A percentile compares a stretch with the other conserved stretches of the same genome.
Conservation (phyloP, 2,888 invertebrate species). For the Parelbella ahira region DNA sequence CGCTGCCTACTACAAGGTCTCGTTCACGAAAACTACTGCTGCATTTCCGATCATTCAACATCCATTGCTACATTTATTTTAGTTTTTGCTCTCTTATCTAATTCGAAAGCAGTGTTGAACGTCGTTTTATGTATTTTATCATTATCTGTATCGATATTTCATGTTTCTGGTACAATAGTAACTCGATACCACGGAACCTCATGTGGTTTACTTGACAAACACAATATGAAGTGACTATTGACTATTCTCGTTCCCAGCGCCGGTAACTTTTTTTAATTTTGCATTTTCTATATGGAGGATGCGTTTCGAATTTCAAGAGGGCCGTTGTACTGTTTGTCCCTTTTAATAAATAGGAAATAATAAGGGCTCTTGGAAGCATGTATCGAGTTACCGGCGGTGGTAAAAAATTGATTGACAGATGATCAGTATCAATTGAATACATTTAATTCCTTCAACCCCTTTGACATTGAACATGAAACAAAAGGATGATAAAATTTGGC, state of each 20-base stretch:
- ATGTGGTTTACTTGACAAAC: slow-evolving; percentile 73
- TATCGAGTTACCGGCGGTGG: slow-evolving; percentile 51
- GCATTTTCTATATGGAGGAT: slow-evolving; percentile 64
- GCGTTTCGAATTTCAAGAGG: slow-evolving; percentile 65
- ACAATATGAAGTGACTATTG: slow-evolving; percentile 79
- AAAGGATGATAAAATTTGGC: slow-evolving; percentile 9
- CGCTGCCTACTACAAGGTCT: slow-evolving; percentile 37
- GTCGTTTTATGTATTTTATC: background rate
- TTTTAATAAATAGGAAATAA: slow-evolving; percentile 59
- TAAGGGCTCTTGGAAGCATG: slow-evolving; percentile 43
- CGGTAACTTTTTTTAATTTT: slow-evolving; percentile 62
- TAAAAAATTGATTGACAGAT: slow-evolving; percentile 55
- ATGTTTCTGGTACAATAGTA: slow-evolving; percentile 43
- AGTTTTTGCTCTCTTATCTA: background rate
- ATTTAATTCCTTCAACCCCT: slow-evolving; percentile 15
- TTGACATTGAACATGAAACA: slow-evolving; percentile 14
- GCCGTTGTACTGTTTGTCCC: slow-evolving; percentile 38
- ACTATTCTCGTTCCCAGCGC: slow-evolving; percentile 72
- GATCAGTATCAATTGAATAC: slow-evolving; percentile 36
- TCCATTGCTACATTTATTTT: slow-evolving; percentile 39
- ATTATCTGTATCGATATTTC: slow-evolving; percentile 26
- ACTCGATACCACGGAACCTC: slow-evolving; percentile 68
- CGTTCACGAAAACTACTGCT: slow-evolving; percentile 23
- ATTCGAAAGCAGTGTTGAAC: slow-evolving; percentile 37
- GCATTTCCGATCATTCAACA: slow-evolving; percentile 21